Evolutionary conservation across 2,797 vertebrate species (phyloP).

Genomic region (Tokudaia tokunoshimensis): DNA sequence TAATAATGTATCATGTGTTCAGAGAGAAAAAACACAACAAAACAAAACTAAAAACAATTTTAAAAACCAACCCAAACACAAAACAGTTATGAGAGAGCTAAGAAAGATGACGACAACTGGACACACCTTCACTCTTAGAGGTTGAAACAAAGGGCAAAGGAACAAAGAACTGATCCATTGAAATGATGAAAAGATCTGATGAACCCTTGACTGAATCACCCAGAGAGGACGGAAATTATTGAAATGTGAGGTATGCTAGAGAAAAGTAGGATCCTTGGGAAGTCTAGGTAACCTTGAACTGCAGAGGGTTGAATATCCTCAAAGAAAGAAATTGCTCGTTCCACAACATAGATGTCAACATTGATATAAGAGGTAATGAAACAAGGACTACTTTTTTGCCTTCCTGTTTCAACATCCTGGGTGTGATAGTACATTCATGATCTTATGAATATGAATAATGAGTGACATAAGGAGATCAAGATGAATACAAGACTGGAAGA

Average conservation of each 20-base stretch:
- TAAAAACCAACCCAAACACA: background rate
- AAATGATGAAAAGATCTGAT: background rate
- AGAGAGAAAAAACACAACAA: background rate
- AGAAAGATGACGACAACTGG: background rate
- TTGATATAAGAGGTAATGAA: background rate
- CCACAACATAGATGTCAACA: background rate
- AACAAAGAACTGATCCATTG: background rate
- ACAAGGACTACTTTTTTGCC: background rate
- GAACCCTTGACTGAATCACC: background rate
- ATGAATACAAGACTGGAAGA: background rate
- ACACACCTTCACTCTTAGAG: background rate
- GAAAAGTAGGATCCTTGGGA: background rate
- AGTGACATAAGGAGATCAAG: background rate
- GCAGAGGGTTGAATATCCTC: background rate
- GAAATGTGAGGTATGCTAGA: background rate
- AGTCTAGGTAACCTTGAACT: background rate
- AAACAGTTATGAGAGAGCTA: background rate
- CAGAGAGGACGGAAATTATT: background rate
- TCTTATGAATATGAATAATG: background rate
- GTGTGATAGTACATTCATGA: background rate
- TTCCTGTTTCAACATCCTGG: background rate
- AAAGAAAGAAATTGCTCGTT: background rate
- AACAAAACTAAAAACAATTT: background rate
- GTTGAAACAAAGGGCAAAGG: background rate
- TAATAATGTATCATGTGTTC: background rate